phyloP scores from a whole-genome alignment of 2,888 invertebrate species.

The Galeruca laticollis region DNA sequence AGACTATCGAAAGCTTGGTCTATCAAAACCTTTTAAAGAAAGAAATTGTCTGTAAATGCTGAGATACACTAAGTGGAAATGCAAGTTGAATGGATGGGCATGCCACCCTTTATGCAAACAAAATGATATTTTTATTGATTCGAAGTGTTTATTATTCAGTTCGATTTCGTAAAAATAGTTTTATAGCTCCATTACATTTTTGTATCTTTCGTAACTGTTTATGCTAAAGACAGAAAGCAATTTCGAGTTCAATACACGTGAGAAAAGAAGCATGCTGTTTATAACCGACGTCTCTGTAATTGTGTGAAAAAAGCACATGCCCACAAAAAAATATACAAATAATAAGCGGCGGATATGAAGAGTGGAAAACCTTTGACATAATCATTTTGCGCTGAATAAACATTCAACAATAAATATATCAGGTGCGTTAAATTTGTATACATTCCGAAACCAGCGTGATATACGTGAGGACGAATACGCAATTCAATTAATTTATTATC shows the following conservation, averaged over 20 bases:
- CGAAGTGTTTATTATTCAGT: not conserved
- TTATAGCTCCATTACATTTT: not conserved
- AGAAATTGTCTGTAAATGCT: too few species aligned
- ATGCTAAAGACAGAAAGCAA: conserved; percentile 17
- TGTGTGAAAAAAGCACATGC: conserved; percentile 26
- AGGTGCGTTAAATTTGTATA: not conserved
- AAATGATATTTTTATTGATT: not conserved
- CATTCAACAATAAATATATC: not conserved
- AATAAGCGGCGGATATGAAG: not conserved
- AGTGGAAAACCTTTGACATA: not conserved
- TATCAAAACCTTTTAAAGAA: too few species aligned
- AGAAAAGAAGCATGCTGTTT: conserved; percentile 8
- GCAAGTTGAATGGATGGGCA: too few species aligned
- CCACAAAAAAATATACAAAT: conserved; percentile 24
- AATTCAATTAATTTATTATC: not conserved
- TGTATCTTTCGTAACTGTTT: conserved; percentile 15
- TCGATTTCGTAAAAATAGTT: not conserved
- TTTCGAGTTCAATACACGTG: conserved; percentile 21
- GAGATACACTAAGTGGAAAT: too few species aligned
- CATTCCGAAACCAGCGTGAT: not conserved
- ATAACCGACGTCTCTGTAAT: conserved; percentile 12
- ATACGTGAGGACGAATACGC: not conserved
- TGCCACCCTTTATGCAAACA: too few species aligned
- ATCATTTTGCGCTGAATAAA: not conserved
- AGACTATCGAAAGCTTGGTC: too few species aligned